Percentiles rank a stretch among this genome's conserved stretches.
Conservation (phyloP, 2,888 invertebrate genomes). For the Achlya flavicornis region DNA sequence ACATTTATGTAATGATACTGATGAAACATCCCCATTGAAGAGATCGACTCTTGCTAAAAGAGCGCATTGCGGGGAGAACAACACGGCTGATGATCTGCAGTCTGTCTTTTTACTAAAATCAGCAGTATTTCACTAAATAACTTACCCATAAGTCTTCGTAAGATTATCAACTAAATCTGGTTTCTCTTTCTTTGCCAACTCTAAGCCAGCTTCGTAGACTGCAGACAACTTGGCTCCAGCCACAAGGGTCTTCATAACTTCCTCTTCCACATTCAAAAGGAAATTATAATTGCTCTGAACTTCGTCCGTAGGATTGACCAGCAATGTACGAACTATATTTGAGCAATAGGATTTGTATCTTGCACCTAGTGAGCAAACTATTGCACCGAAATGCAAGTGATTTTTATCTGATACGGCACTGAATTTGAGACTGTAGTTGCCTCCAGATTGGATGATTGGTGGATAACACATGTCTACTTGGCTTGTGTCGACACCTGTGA, state of each 20-base stretch:
- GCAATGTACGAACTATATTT: constrained; percentile 97
- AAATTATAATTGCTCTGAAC: constrained; percentile 96
- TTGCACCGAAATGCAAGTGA: constrained; percentile 96
- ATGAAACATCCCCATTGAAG: too few relatives aligned
- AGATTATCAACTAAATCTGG: constrained; percentile 93
- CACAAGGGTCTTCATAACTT: constrained; percentile 92
- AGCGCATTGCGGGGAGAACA: too few relatives aligned
- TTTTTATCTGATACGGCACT: constrained; percentile 98
- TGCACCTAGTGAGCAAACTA: constrained; percentile 96
- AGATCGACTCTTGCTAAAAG: too few relatives aligned
- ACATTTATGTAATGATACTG: too few relatives aligned
- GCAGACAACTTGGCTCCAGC: constrained; percentile 92
- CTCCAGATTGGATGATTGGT: constrained; percentile 99
- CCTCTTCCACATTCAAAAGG: constrained; percentile 94
- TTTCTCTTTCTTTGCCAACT: constrained; percentile 93
- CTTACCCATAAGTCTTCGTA: constrained; percentile 95
- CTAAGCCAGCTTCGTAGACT: constrained; percentile 93
- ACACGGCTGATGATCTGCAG: too few relatives aligned
- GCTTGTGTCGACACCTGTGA: constrained; percentile 93
- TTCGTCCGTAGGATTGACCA: constrained; percentile 95
- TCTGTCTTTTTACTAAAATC: too few relatives aligned
- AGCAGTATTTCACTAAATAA: too few relatives aligned
- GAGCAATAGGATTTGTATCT: constrained; percentile 99
- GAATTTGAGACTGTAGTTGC: constrained; percentile 98
- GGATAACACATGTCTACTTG: constrained; percentile 99